Evolutionary conservation across 2,113 vertebrate genomes (phyloP), one percentile per base, ranked within the genome.

Genomic region (Calidris pugnax): DNA sequence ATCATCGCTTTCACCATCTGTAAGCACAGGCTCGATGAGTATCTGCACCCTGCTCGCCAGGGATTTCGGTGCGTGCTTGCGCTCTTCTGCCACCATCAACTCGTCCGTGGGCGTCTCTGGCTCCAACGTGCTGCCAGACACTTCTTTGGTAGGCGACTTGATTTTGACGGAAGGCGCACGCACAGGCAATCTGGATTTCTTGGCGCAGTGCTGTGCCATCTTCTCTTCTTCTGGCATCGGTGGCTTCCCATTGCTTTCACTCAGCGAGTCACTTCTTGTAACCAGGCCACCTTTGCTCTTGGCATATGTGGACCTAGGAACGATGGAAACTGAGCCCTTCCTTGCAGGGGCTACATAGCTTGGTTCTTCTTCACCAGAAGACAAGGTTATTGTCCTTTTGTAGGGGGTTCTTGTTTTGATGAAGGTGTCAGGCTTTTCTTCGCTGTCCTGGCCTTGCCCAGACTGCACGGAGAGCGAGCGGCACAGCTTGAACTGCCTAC

Each of bases 361-460:
- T 11, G 95, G 93, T 45, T 98, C 97, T 37, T 98, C 97, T 87
- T 98, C 95, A 0, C 97, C 97, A 26, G 98, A 98, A 83, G 98
- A 98, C 41, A 96, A 68, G 5, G 76, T 64, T 56, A 91, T 85
- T 16, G 97, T 91, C 90, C 92, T 97, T 93, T 97, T 97, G 79
- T 90, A 63, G 39, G 90, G 93, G 19, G n/a, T 63, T 90, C 89
- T 97, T 33, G 87, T 13, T 91, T 64, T 97, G 67, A 56, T 20
- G 53, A 83, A 72, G 62, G 43, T 1, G 0, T 48, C 51, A 12
- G 62, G 24, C 21, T 90, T 96, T 63, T 77, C 97, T 9, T 90
- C 93, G 0, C 57, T 28, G 6, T 22, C 89, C 47, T 87, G 96
- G 83, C 88, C 90, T 59, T 73, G 87, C 39, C 15, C 95, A 13